phyloP scores from a whole-genome alignment of 2,888 invertebrate species.

The Dendrolimus houi region DNA sequence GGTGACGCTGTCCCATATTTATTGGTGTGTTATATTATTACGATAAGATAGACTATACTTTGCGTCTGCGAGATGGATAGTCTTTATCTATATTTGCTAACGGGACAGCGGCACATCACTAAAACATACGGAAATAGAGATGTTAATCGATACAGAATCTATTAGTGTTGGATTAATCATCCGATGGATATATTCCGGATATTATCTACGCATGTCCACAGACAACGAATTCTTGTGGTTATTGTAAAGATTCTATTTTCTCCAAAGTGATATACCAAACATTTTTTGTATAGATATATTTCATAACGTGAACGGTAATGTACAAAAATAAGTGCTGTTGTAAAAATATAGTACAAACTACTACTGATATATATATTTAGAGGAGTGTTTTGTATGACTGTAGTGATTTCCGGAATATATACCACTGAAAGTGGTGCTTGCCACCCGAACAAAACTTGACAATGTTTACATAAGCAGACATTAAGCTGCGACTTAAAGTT shows the following conservation, averaged over 20 bases:
- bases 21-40: background rate
- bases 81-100: background rate
- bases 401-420: slow-evolving; percentile 2
- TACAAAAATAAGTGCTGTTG: background rate
- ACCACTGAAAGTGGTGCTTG: slow-evolving; percentile 18
- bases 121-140: slow-evolving; percentile 17
- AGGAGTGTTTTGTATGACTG: background rate
- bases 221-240: slow-evolving; percentile 3
- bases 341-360: background rate
- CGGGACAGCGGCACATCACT: slow-evolving; percentile 14
- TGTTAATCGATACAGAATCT: slow-evolving; percentile 22
- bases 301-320: background rate
- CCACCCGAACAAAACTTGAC: slow-evolving; percentile 26
- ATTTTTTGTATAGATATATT: background rate
- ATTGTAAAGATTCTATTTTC: background rate
- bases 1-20: background rate
- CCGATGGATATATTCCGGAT: slow-evolving; percentile 5
- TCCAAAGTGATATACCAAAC: background rate
- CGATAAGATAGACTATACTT: too few species aligned
- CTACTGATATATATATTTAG: background rate
- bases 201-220: slow-evolving; percentile 10
- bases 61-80: background rate
- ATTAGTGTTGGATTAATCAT: background rate
- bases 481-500: slow-evolving; percentile 40
- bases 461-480: slow-evolving; percentile 38